These are phyloP conservation scores for Cantharis lateralis DNA, from an alignment of 2,888 invertebrate genomes.

Conservation along the genomic window DNA sequence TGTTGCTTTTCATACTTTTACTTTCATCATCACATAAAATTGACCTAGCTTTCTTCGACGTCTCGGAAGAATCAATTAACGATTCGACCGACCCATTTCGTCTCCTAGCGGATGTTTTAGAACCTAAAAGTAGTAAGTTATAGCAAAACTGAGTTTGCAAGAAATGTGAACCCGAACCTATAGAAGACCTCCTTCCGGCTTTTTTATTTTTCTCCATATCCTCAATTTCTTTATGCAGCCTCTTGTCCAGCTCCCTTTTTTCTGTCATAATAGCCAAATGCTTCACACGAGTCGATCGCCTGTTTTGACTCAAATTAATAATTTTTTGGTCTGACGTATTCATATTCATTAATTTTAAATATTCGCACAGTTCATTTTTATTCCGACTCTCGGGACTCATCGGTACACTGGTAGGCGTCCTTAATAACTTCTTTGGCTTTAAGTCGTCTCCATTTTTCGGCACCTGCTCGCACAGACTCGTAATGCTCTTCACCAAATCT, in stretches of 20 bases:
- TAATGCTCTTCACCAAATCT: not conserved
- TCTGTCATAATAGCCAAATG: conserved; percentile 45
- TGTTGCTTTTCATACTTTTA: not conserved
- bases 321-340: conserved; percentile 47
- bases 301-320: conserved; percentile 43
- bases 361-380: conserved; percentile 51
- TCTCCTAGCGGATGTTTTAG: conserved; percentile 1
- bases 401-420: conserved; percentile 20
- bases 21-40: not conserved
- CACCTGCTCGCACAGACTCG: not conserved
- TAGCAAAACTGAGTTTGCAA: not conserved
- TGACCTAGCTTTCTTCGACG: not conserved
- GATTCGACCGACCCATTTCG: not conserved
- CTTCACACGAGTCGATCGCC: conserved; percentile 50
- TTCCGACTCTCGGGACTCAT: conserved; percentile 49
- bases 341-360: conserved; percentile 50
- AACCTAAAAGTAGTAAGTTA: conserved; percentile 4
- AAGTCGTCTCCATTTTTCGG: not conserved
- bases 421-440: not conserved
- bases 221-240: conserved; percentile 20
- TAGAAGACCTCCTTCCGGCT: too few relatives aligned
- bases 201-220: conserved; percentile 3
- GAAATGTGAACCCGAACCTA: not conserved
- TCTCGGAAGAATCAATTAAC: not conserved
- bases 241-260: conserved; percentile 31